Evolutionary conservation across 2,888 invertebrate species (phyloP).

Genomic region (Meghimatium bilineatum): DNA sequence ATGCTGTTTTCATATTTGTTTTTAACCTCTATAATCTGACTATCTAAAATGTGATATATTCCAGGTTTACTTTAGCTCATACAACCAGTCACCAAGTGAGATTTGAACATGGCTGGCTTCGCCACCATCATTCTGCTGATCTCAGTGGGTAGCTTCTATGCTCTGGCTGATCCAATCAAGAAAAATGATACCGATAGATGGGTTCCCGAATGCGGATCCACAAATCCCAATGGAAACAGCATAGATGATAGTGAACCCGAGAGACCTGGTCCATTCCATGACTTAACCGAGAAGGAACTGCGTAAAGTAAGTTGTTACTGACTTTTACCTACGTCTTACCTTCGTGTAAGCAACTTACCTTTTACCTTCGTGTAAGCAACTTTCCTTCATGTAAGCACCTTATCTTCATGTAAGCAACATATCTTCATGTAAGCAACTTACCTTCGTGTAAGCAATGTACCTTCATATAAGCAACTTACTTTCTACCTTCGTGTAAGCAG

Average conservation of each 20-base stretch:
- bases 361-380: no score
- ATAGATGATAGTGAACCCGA: slow-evolving; percentile 54
- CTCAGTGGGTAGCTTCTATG: background rate
- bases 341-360: no score
- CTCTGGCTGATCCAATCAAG: background rate
- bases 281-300: slow-evolving; percentile 56
- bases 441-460: no score
- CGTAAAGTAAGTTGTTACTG: slow-evolving; percentile 22
- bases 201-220: slow-evolving; percentile 1
- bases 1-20: no score
- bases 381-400: no score
- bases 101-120: background rate
- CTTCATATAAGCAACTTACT: no score
- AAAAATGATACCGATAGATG: background rate
- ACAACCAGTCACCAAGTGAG: background rate
- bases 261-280: slow-evolving; percentile 57
- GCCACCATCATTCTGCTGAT: background rate
- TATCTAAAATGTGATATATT: background rate
- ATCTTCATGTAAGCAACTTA: no score
- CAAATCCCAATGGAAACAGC: slow-evolving; percentile 1
- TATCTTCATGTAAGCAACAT: no score
- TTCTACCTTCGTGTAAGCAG: no score
- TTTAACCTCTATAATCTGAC: no score
- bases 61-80: background rate
- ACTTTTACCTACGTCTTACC: no score